phyloP scores from a whole-genome alignment of 2,797 vertebrate genomes.

The Crenichthys baileyi region DNA sequence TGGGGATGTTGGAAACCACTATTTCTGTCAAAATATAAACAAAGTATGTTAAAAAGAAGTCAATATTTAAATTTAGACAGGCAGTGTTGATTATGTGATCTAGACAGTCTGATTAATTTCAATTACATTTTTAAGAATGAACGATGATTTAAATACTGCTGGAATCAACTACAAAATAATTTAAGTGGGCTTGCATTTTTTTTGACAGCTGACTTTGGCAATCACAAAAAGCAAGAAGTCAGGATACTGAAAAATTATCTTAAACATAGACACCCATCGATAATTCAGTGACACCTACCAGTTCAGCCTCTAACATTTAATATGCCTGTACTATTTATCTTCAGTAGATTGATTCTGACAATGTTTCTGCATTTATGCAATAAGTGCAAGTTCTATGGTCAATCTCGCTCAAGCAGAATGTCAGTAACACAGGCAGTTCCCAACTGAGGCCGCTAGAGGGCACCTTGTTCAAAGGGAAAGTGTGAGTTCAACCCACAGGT shows the following conservation, averaged over 20 bases:
- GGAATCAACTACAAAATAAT: background rate
- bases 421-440: background rate
- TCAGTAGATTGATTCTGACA: background rate
- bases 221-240: background rate
- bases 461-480: conserved; percentile 3
- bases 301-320: too few relatives aligned
- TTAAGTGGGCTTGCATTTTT: background rate
- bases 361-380: background rate
- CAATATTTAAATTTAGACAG: background rate
- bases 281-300: background rate
- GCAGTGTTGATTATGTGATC: background rate
- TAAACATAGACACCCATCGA: background rate
- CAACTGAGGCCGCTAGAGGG: conserved; percentile 60
- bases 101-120: background rate
- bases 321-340: background rate
- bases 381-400: background rate
- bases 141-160: background rate
- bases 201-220: background rate
- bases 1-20: background rate
- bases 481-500: background rate
- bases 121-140: background rate
- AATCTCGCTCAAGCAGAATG: background rate
- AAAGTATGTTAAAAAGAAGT: background rate
- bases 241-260: background rate
- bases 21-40: background rate